phyloP scores from a whole-genome alignment of 2,113 vertebrate genomes.

The Hystrix cristata region DNA sequence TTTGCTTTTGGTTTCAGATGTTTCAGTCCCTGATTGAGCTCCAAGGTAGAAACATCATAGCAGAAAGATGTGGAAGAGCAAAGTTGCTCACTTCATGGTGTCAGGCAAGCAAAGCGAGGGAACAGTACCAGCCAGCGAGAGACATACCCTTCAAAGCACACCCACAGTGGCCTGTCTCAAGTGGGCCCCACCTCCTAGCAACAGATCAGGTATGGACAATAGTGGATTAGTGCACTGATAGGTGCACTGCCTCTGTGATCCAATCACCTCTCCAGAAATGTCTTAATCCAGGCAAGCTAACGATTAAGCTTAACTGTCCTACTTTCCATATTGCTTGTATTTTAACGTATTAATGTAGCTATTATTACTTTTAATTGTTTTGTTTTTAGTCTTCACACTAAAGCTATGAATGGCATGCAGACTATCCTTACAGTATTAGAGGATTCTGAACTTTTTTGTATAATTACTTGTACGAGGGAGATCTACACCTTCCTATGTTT shows the following conservation, averaged over 20 bases:
- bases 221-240: neutral
- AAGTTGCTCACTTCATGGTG: neutral
- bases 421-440: neutral
- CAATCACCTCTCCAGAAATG: neutral
- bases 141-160: neutral
- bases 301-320: neutral
- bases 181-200: no score
- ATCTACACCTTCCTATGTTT: neutral
- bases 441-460: neutral
- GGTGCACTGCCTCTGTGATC: no score
- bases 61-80: neutral
- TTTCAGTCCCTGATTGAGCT: neutral
- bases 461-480: neutral
- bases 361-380: neutral
- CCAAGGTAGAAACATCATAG: neutral
- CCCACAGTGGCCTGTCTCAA: neutral
- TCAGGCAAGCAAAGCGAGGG: neutral
- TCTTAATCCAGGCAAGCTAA: neutral
- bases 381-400: neutral
- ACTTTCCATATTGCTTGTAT: neutral
- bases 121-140: neutral
- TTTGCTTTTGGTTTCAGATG: neutral
- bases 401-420: neutral
- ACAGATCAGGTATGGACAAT: neutral
- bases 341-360: neutral